These are phyloP conservation scores for Conus canariensis DNA, from an alignment of 2,888 invertebrate genomes.

Conservation along the genomic window DNA sequence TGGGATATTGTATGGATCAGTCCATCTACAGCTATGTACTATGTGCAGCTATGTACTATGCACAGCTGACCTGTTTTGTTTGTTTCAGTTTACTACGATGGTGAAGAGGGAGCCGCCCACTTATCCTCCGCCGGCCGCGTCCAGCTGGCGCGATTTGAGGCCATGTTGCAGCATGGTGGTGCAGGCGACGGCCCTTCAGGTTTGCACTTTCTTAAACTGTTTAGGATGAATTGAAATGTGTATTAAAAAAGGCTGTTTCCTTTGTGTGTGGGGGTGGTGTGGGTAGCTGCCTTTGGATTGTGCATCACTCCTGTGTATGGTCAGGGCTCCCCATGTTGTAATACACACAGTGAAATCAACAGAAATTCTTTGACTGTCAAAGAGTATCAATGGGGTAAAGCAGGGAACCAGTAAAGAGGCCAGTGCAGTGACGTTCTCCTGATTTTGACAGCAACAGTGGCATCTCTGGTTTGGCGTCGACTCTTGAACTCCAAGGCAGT, in stretches of 20 bases:
- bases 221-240: too few species aligned
- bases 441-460: too few species aligned
- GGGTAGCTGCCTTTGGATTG: neutral
- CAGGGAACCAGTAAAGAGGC: too few species aligned
- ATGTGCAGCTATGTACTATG: neutral
- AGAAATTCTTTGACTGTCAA: too few species aligned
- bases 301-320: too few species aligned
- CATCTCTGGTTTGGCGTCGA: too few species aligned
- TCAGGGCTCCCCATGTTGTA: too few species aligned
- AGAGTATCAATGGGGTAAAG: too few species aligned
- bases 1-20: too few species aligned
- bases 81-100: constrained; percentile 10
- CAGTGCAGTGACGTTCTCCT: too few species aligned
- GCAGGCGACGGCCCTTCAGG: constrained; percentile 58
- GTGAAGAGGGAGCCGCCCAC: constrained; percentile 57
- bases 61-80: neutral
- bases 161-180: constrained; percentile 60
- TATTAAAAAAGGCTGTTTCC: neutral
- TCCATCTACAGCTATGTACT: neutral
- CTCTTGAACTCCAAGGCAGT: too few species aligned
- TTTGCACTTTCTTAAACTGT: neutral
- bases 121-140: constrained; percentile 65
- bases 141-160: constrained; percentile 66
- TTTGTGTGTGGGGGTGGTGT: neutral
- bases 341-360: too few species aligned